A percentile compares a stretch with the other conserved stretches of the same genome.
Evolutionary conservation across 2,888 invertebrate genomes (phyloP).

Genomic region (Zhengitettix transpicula): DNA sequence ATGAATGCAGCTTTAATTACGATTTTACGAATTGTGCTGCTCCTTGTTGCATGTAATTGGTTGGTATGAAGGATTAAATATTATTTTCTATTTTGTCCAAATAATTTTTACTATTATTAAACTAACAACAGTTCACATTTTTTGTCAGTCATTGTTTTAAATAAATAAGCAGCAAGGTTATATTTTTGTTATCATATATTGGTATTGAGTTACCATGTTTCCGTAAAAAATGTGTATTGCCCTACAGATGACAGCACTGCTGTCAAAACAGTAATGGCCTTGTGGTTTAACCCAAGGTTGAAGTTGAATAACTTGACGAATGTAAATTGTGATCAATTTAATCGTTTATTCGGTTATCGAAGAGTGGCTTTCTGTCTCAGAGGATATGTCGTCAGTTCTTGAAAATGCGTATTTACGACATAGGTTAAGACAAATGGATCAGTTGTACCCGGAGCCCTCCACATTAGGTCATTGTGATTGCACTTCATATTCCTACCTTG

Average conservation of each 20-base stretch:
- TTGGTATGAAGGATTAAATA: too few species aligned
- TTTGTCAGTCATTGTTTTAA: too few species aligned
- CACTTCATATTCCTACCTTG: conserved; percentile 46
- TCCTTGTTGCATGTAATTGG: too few species aligned
- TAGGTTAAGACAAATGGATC: conserved; percentile 15
- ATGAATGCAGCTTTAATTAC: too few species aligned
- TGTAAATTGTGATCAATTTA: background rate
- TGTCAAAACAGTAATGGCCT: conserved; percentile 11
- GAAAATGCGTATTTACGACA: conserved; percentile 15
- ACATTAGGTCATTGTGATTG: conserved; percentile 47
- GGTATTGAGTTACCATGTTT: background rate
- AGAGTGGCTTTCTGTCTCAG: background rate
- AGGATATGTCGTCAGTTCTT: conserved; percentile 12
- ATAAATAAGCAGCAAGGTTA: too few species aligned
- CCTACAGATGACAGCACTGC: conserved; percentile 1
- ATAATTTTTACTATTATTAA: too few species aligned
- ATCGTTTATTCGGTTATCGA: background rate
- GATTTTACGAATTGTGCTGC: too few species aligned
- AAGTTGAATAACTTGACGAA: background rate
- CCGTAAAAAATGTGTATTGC: background rate
- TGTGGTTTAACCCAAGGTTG: conserved; percentile 5
- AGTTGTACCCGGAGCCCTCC: conserved; percentile 15
- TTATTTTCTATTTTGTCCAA: too few species aligned
- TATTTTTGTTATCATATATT: too few species aligned
- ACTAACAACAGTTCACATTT: too few species aligned